Percentiles rank a stretch among this genome's conserved stretches.
Conservation (phyloP, 2,113 vertebrate genomes). For the Rhinoptilus africanus region DNA sequence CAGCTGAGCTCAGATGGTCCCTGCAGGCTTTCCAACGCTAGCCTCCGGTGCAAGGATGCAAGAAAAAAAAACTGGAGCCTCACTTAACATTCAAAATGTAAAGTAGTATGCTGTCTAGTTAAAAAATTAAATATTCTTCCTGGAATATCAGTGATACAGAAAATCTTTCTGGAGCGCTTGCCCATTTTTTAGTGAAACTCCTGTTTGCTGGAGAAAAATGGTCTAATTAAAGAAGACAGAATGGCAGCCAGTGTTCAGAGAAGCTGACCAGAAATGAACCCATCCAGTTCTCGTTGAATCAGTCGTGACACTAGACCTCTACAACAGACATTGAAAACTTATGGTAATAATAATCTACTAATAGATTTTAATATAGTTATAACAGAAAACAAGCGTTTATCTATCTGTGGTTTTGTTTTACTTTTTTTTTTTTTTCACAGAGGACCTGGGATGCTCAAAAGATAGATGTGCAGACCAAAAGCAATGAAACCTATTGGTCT, state of each 20-base stretch:
- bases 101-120: not conserved
- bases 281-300: not conserved
- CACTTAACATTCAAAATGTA: not conserved
- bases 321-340: not conserved
- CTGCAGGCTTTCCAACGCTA: slow-evolving; percentile 15
- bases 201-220: not conserved
- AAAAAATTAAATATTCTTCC: not conserved
- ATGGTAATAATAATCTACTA: not conserved
- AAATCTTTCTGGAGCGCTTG: not conserved
- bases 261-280: not conserved
- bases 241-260: not conserved
- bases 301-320: not conserved
- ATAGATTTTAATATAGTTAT: not conserved
- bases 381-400: not conserved
- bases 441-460: not conserved
- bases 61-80: not conserved
- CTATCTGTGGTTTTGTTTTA: not conserved
- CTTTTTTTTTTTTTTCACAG: not conserved
- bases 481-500: not conserved
- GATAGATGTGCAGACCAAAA: not conserved
- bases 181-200: not conserved
- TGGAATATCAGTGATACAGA: not conserved
- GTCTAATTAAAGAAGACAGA: not conserved
- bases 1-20: not conserved
- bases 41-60: not conserved